Conservation (phyloP, 2,113 vertebrate species). For the Anarrhichthys ocellatus region DNA sequence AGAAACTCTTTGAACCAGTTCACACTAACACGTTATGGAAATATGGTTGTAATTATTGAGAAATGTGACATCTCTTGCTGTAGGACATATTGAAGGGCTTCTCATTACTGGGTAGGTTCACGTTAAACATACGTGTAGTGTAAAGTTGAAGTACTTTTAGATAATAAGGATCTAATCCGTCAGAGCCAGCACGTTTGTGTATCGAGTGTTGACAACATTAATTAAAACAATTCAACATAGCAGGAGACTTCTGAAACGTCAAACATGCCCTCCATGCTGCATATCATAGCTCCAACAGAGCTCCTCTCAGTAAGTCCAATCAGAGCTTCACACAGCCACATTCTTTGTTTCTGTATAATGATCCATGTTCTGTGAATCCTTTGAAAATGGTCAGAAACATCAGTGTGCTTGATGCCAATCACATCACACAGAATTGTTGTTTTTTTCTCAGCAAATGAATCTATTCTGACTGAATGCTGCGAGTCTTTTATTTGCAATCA, state of each 20-base stretch:
- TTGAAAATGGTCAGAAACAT: constrained; percentile 1
- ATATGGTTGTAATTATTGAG: background rate
- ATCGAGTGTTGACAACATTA: background rate
- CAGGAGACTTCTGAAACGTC: background rate
- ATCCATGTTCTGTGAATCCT: background rate
- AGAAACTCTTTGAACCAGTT: background rate
- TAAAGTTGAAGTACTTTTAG: background rate
- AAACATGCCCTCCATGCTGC: background rate
- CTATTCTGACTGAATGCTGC: background rate
- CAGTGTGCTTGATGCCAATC: background rate
- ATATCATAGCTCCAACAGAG: background rate
- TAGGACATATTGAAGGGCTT: background rate
- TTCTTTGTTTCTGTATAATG: background rate
- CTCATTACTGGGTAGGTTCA: background rate
- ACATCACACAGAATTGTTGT: background rate
- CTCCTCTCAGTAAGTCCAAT: background rate
- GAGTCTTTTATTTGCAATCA: background rate
- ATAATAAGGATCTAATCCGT: background rate
- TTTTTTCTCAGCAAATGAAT: background rate
- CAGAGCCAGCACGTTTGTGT: background rate
- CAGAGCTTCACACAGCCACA: background rate
- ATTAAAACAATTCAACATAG: background rate
- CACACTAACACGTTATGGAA: background rate
- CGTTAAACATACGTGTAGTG: background rate
- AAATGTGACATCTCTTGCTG: background rate